phyloP scores from a whole-genome alignment of 1,140 invertebrate genomes.

The Drosophila elegans region DNA sequence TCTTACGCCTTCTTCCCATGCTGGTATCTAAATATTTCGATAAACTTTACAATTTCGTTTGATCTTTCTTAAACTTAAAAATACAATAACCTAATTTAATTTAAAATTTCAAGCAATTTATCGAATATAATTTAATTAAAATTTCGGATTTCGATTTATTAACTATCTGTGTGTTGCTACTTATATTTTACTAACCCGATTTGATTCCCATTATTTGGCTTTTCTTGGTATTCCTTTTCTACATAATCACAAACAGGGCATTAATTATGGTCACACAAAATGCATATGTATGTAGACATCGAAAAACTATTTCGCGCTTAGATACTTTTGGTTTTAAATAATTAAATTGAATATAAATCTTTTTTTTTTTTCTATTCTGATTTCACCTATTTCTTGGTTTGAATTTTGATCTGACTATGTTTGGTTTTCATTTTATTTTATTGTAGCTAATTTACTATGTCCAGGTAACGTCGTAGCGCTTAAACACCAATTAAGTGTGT shows the following conservation, averaged over 20 bases:
- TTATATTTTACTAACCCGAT: not conserved
- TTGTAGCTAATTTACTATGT: slow-evolving; percentile 26
- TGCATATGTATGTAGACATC: slow-evolving; percentile 31
- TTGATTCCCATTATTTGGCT: slow-evolving; percentile 6
- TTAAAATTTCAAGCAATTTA: not conserved
- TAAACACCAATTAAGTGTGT: slow-evolving; percentile 7
- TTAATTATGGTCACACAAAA: slow-evolving; percentile 12
- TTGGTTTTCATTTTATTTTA: not conserved
- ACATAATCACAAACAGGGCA: slow-evolving; percentile 17
- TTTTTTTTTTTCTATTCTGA: not conserved
- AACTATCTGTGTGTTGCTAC: not conserved
- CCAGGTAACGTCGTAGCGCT: slow-evolving; percentile 60
- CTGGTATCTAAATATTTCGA: not conserved
- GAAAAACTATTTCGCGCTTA: not conserved
- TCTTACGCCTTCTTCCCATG: not conserved
- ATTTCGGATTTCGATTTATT: not conserved
- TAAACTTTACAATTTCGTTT: not conserved
- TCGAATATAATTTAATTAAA: not conserved
- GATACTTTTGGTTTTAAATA: not conserved
- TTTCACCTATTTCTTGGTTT: slow-evolving; percentile 31
- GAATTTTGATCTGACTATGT: not conserved
- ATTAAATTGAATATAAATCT: not conserved
- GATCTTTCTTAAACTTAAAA: not conserved
- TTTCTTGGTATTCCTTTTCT: not conserved
- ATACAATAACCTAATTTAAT: not conserved